Conservation (phyloP, 2,888 invertebrate species). For the Pseudococcus viburni region DNA sequence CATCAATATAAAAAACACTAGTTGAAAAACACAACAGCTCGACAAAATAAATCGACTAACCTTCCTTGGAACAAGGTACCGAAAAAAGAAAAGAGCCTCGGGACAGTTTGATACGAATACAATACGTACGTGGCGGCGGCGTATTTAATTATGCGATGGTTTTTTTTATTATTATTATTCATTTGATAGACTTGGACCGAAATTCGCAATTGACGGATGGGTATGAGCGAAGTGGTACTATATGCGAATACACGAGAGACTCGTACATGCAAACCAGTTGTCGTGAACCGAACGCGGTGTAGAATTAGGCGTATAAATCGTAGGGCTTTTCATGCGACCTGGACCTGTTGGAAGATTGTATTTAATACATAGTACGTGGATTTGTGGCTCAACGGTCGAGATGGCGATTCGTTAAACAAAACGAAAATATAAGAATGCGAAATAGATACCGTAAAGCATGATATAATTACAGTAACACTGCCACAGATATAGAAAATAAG, state of each 20-base stretch:
- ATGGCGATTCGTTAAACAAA: slow-evolving; percentile 8
- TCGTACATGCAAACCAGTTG: not conserved
- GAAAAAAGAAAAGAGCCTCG: slow-evolving; percentile 8
- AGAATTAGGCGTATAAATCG: not conserved
- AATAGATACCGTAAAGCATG: not conserved
- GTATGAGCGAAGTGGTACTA: not conserved
- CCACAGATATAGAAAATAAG: not conserved
- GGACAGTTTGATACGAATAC: not conserved
- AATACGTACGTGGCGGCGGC: not conserved
- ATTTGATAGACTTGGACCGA: not conserved
- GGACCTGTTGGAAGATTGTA: not conserved
- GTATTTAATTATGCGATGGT: not conserved
- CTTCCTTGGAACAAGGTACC: slow-evolving; percentile 27
- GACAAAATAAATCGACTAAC: not conserved
- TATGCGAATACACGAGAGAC: slow-evolving; percentile 1
- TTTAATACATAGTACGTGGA: not conserved
- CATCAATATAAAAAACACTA: not conserved
- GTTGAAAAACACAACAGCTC: not conserved
- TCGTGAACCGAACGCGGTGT: not conserved
- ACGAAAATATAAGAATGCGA: slow-evolving; percentile 3
- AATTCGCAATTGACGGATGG: not conserved
- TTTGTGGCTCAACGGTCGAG: not conserved
- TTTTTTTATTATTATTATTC: not conserved
- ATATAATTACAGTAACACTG: slow-evolving; percentile 19
- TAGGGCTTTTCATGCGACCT: not conserved